Evolutionary conservation across 2,797 vertebrate species (phyloP), one percentile per base, ranked within the genome.

Genomic region (Phoeniculus purpureus): DNA sequence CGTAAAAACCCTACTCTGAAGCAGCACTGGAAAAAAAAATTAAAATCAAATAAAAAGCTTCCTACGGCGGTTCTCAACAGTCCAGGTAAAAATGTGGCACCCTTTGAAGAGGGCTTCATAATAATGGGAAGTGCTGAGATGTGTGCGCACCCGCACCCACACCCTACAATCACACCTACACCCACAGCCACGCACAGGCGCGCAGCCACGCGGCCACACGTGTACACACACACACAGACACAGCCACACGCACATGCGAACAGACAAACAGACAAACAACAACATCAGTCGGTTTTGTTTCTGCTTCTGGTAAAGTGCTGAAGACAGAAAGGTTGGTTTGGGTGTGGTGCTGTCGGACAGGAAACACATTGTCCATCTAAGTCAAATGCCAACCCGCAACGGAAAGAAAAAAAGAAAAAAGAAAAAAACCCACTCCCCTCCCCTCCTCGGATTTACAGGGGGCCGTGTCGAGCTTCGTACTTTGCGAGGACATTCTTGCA

Each of bases 401-500:
- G 58, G 81, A 76, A 79, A 70, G 19, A 19, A 23, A 68, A 21
- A 34, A 26, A 55, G 52, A 32, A 50, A 31, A 59, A 68, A 25
- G 4, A 4, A 25, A 58, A 32, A 45, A 55, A 66, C 70, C 10
- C 10, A 9, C 3, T n/a, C 70, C 10, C 10, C 50, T 12, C 70
- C 40, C 2, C 9, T 31, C 75, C 16, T 54, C 0, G 1, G 26
- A 65, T 82, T 98, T 98, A 99, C 98, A 99, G 98, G 59, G 98
- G 98, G 76, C 98, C 98, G 12, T 99, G 98, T 45, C 98, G 98
- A 89, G 98, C 97, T 96, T 99, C 98, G 22, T 99, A 99, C 97
- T 99, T 99, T 60, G 98, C 98, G 93, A 99, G 94, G 95, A 99
- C 89, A 93, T 99, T 99, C 98, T 99, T 99, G 98, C 98, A 99